Evolutionary conservation across 2,113 vertebrate species (phyloP), one percentile per base, ranked within the genome.

Genomic region (Cebidichthys violaceus): DNA sequence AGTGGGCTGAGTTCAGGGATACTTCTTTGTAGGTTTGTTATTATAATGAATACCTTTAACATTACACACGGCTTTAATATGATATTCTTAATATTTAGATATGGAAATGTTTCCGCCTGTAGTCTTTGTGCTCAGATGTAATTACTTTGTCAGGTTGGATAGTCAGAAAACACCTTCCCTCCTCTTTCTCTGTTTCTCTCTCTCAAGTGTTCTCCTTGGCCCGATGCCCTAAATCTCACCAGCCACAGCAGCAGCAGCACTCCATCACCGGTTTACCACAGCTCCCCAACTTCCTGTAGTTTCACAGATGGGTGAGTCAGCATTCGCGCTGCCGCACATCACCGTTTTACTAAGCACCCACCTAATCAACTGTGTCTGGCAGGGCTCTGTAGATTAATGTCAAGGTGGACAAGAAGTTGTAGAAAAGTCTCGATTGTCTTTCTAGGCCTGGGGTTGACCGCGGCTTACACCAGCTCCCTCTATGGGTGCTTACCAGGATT

Each of bases 131-230:
- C 15, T 22, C 6, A 27, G 1, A 75, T 62, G 2, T 18, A 27
- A 27, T 64, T 24, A 35, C 27, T 47, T 22, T 33, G 18, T 2
- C 24, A 18, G 57, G 20, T 31, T 17, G 18, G 69, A 47, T 47
- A 24, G 35, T 47, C 62, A 39, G 24, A 14, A 14, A 59, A 59
- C 2, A 3, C 13, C 70, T 15, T 45, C 11, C 3, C 29, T 29
- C 10, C 47, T 55, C 7, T 55, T 29, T 57, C 17, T 54, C 1
- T 27, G 4, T 60, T 18, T 62, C 11, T 80, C 13, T 65, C 2
- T 18, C 6, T 62, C 1, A 96, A 93, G 98, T 98, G 97, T 62
- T 97, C 96, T 11, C 97, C 97, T 0, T 99, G 98, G 97, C 97
- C 98, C 0, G 97, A 99, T 31, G 80, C 94, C 62, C 90, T 96